These are phyloP conservation scores for Eretmochelys imbricata DNA, from an alignment of 2,113 vertebrate genomes.

Conservation along the genomic window DNA sequence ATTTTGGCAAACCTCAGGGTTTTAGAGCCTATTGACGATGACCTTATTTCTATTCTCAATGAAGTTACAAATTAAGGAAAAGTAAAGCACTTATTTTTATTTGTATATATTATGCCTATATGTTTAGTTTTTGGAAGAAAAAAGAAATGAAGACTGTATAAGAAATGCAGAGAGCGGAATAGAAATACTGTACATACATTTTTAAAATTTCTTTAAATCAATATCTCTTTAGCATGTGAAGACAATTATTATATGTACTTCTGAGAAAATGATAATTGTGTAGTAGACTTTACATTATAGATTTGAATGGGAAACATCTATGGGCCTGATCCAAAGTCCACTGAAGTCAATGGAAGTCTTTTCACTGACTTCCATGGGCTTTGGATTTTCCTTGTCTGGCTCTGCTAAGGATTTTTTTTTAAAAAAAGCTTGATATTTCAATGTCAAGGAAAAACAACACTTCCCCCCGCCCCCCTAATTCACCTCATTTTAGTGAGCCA, in stretches of 20 bases:
- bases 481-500: background rate
- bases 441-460: background rate
- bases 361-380: background rate
- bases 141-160: constrained; percentile 5
- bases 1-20: constrained; percentile 45
- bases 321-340: background rate
- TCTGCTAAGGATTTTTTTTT: background rate
- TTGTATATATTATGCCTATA: background rate
- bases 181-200: background rate
- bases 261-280: background rate
- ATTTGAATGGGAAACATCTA: background rate
- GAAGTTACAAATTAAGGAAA: constrained; percentile 14
- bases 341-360: background rate
- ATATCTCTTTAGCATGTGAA: constrained; percentile 4
- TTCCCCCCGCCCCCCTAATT: background rate
- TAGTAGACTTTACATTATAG: background rate
- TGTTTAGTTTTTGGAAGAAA: constrained; percentile 47
- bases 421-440: background rate
- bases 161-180: constrained; percentile 5
- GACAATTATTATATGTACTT: background rate
- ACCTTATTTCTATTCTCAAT: constrained; percentile 23
- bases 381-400: background rate
- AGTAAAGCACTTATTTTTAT: background rate
- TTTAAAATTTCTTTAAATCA: background rate
- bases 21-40: background rate